phyloP scores from a whole-genome alignment of 92 coral and sea anemone genomes.

The Porites cylindrica region DNA sequence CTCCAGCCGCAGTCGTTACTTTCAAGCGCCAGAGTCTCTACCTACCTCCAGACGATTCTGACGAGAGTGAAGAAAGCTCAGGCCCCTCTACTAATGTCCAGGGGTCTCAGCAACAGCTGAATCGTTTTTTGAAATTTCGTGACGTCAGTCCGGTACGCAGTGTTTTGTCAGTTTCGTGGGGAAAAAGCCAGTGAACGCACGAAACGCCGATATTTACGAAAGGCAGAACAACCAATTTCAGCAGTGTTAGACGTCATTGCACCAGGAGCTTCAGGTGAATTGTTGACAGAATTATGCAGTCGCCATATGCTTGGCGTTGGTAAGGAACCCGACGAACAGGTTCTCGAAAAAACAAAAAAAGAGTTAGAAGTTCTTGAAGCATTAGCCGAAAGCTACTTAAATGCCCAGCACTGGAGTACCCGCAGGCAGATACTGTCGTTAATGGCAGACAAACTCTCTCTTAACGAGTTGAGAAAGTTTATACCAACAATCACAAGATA shows the following conservation, averaged over 20 bases:
- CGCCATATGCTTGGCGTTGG: slow-evolving; percentile 17
- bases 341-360: slow-evolving; percentile 19
- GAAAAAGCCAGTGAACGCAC: slow-evolving; percentile 51
- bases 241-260: slow-evolving; percentile 53
- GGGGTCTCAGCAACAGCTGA: slow-evolving; percentile 30
- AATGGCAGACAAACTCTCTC: slow-evolving; percentile 39
- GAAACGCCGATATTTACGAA: slow-evolving; percentile 47
- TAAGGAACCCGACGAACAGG: slow-evolving; percentile 5
- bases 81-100: background rate
- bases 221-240: slow-evolving; percentile 50
- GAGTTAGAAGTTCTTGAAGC: slow-evolving; percentile 45
- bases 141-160: slow-evolving; percentile 56
- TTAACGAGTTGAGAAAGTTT: slow-evolving; percentile 11
- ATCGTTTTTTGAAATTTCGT: slow-evolving; percentile 47
- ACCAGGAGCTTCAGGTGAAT: slow-evolving; percentile 26
- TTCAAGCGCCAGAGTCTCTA: slow-evolving; percentile 34
- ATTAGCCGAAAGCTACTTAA: slow-evolving; percentile 39
- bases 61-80: slow-evolving; percentile 6
- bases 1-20: background rate
- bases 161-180: slow-evolving; percentile 51
- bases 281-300: slow-evolving; percentile 32
- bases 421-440: slow-evolving; percentile 48
- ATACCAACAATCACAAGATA: slow-evolving; percentile 36
- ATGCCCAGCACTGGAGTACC: slow-evolving; percentile 60
- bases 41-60: slow-evolving; percentile 16